Conservation (phyloP, 2,113 vertebrate species). For the Dipodomys ordii region DNA sequence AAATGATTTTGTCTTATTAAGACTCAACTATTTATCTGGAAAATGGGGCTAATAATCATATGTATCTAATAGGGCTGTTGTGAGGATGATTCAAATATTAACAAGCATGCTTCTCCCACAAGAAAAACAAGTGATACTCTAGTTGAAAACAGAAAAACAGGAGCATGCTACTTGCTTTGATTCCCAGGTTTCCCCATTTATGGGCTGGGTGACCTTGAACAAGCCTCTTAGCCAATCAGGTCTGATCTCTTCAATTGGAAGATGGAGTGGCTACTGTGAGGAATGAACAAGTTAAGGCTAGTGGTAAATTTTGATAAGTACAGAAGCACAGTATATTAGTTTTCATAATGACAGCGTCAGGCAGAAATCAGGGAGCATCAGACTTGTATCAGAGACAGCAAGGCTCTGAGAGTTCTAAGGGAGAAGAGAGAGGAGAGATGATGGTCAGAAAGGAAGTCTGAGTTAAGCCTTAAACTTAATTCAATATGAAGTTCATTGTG, state of each 20-base stretch:
- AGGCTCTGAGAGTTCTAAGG: neutral
- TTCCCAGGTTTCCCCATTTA: neutral
- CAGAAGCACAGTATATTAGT: neutral
- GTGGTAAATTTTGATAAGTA: neutral
- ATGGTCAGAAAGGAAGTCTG: neutral
- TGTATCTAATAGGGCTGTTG: neutral
- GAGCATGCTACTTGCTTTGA: neutral
- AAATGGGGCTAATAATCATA: neutral
- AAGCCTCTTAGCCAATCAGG: neutral
- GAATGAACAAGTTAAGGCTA: neutral
- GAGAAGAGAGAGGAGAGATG: neutral
- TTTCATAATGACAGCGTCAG: neutral
- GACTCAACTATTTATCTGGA: conserved; percentile 3
- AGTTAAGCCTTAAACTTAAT: neutral
- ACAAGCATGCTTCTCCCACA: neutral
- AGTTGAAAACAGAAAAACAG: neutral
- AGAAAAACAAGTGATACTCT: neutral
- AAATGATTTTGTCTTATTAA: neutral
- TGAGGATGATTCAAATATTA: neutral
- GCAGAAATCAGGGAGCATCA: neutral
- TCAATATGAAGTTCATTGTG: neutral
- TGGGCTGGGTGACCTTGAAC: neutral
- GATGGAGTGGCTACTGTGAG: neutral
- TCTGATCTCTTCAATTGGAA: neutral
- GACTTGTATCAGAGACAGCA: neutral